Conservation (phyloP, 2,888 invertebrate genomes). For the Mantis religiosa region DNA sequence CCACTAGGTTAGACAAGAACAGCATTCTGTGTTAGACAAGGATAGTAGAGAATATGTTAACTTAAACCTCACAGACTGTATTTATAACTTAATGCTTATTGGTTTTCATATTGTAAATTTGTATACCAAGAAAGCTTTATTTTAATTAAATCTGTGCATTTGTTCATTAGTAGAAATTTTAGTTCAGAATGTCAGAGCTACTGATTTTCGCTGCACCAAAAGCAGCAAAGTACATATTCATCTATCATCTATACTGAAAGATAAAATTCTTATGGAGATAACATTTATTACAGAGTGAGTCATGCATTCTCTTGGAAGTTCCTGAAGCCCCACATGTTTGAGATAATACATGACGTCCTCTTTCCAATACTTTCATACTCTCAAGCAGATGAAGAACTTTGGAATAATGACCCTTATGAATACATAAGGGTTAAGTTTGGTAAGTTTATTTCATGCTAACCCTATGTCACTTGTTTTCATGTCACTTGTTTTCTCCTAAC, state of each 20-base stretch:
- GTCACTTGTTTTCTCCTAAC: too few relatives aligned
- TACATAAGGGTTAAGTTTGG: constrained; percentile 96
- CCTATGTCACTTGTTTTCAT: too few relatives aligned
- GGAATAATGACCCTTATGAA: constrained; percentile 94
- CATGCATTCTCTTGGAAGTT: constrained; percentile 95
- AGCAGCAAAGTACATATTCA: too few relatives aligned
- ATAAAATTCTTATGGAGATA: not conserved
- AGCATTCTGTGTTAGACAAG: too few relatives aligned
- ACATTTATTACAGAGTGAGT: constrained; percentile 57
- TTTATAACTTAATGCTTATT: not conserved
- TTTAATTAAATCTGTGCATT: too few relatives aligned
- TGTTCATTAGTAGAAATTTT: too few relatives aligned
- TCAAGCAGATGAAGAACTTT: constrained; percentile 89
- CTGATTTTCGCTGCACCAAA: too few relatives aligned
- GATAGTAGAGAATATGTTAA: too few relatives aligned
- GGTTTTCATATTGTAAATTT: not conserved
- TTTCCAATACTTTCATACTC: constrained; percentile 96
- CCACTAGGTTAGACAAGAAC: too few relatives aligned
- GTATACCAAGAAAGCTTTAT: not conserved
- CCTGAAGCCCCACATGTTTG: constrained; percentile 91
- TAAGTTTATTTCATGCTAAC: constrained; percentile 47
- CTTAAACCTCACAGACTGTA: too few relatives aligned
- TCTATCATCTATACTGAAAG: not conserved
- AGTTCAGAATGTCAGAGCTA: too few relatives aligned
- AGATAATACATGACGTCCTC: constrained; percentile 88